phyloP scores from a whole-genome alignment of 1,140 invertebrate species.

The Diorhabda elongata region DNA sequence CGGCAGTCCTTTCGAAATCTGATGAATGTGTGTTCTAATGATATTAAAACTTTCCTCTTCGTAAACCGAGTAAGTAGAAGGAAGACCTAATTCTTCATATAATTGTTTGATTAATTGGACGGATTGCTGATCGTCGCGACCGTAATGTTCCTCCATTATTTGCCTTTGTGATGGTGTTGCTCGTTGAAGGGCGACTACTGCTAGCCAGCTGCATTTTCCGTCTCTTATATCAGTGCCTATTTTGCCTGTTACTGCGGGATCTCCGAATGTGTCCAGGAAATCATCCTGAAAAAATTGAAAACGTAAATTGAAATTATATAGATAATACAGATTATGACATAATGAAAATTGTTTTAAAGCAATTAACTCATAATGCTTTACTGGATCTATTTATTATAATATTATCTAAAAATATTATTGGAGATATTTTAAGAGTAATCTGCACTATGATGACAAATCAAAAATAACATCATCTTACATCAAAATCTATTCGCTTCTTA shows the following conservation, averaged over 20 bases:
- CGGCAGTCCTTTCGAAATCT: conserved; percentile 76
- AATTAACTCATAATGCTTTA: too few species aligned
- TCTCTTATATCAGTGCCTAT: conserved; percentile 88
- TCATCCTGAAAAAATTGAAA: conserved; percentile 73
- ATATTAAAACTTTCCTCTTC: conserved; percentile 83
- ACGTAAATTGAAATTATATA: too few species aligned
- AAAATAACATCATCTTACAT: too few species aligned
- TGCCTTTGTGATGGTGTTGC: conserved; percentile 68
- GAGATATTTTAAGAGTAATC: too few species aligned
- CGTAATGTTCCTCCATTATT: conserved; percentile 80
- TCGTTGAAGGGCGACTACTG: conserved; percentile 81
- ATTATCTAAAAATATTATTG: too few species aligned
- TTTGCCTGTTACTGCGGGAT: conserved; percentile 82
- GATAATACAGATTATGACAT: too few species aligned
- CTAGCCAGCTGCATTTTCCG: conserved; percentile 95
- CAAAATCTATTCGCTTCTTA: too few species aligned
- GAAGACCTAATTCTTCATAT: conserved; percentile 75
- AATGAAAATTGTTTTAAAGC: too few species aligned
- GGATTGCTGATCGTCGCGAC: conserved; percentile 60
- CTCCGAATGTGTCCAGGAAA: conserved; percentile 90
- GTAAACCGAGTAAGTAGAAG: conserved; percentile 73
- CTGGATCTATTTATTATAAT: too few species aligned
- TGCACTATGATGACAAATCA: too few species aligned
- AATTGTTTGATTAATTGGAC: conserved; percentile 71
- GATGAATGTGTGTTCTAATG: conserved; percentile 78